These are phyloP conservation scores for Isotomurus palustris DNA, from an alignment of 2,888 invertebrate genomes.

Conservation along the genomic window DNA sequence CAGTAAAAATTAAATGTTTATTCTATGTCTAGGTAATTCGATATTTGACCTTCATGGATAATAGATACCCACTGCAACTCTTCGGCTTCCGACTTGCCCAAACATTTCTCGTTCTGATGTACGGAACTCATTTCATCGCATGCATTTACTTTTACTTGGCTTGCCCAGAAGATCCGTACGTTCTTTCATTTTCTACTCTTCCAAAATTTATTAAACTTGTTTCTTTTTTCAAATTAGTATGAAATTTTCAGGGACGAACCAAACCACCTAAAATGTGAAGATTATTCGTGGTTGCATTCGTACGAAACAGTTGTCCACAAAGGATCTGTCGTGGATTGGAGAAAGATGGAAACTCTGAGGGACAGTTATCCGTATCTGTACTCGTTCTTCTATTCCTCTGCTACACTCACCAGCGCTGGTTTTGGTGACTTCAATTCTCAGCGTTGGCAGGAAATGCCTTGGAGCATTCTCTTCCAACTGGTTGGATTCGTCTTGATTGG, in stretches of 20 bases:
- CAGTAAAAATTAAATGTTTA: too few species aligned
- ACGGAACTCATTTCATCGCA: constrained; percentile 38
- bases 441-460: constrained; percentile 27
- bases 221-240: not conserved
- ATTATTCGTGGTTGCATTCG: constrained; percentile 29
- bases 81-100: constrained; percentile 35
- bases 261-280: constrained; percentile 9
- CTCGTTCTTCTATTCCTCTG: constrained; percentile 36
- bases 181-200: not conserved
- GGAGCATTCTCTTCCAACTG: constrained; percentile 29
- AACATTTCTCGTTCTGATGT: constrained; percentile 31
- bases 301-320: constrained; percentile 16
- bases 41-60: constrained; percentile 35
- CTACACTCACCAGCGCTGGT: constrained; percentile 31
- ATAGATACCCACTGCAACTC: constrained; percentile 28
- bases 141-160: constrained; percentile 35
- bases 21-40: constrained; percentile 40
- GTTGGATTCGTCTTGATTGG: constrained; percentile 38
- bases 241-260: not conserved
- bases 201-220: not conserved
- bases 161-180: constrained; percentile 28
- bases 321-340: not conserved
- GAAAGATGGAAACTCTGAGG: constrained; percentile 15
- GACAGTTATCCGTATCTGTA: constrained; percentile 26
- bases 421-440: constrained; percentile 37